phyloP scores from a whole-genome alignment of 2,113 vertebrate genomes.

The Acinonyx jubatus region DNA sequence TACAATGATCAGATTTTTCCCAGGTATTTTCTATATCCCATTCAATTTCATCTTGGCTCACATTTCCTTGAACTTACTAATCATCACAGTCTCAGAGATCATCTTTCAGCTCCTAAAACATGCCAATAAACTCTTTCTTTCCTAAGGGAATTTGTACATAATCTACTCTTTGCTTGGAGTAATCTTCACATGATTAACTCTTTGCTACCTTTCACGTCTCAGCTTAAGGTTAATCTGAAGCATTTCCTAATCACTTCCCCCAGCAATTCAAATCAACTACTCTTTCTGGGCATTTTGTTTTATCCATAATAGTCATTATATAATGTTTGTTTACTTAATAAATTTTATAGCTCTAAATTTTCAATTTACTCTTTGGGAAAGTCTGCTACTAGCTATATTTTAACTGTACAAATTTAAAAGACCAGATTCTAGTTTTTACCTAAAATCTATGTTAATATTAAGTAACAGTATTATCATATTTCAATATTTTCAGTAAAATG shows the following conservation, averaged over 20 bases:
- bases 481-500: slow-evolving; percentile 31
- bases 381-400: not conserved
- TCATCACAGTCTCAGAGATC: not conserved
- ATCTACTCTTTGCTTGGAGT: not conserved
- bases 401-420: not conserved
- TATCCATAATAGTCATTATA: not conserved
- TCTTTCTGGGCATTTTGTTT: not conserved
- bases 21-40: not conserved
- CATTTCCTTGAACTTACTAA: not conserved
- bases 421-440: not conserved
- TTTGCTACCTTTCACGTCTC: not conserved
- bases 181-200: not conserved
- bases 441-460: not conserved
- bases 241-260: not conserved
- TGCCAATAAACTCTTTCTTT: not conserved
- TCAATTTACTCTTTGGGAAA: not conserved
- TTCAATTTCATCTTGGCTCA: not conserved
- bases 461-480: not conserved
- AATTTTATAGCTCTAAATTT: not conserved
- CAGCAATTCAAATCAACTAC: not conserved
- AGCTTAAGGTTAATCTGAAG: not conserved
- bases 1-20: not conserved
- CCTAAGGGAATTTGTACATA: not conserved
- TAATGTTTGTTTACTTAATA: not conserved
- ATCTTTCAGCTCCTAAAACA: not conserved